Conservation (phyloP, 2,888 invertebrate species). For the Geophilus truncorum region DNA sequence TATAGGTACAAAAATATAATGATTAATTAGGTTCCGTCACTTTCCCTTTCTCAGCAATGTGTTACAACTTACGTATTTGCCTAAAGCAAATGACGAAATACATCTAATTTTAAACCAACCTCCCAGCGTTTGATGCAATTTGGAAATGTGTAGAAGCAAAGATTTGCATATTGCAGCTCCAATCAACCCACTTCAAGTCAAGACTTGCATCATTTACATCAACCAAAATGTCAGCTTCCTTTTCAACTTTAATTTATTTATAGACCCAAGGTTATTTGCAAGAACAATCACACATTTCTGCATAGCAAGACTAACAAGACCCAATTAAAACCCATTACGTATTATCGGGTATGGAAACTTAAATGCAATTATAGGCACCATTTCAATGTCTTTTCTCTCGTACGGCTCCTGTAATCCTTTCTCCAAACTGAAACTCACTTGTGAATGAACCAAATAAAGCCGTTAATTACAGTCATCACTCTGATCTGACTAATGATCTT, state of each 20-base stretch:
- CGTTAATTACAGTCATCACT: not conserved
- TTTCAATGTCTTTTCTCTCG: not conserved
- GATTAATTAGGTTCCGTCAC: not conserved
- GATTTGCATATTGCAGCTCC: constrained; percentile 8
- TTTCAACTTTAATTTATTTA: not conserved
- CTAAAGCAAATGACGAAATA: not conserved
- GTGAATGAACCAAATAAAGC: not conserved
- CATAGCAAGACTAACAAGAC: too few relatives aligned
- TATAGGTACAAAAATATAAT: not conserved
- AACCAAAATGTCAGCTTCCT: not conserved
- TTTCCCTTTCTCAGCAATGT: not conserved
- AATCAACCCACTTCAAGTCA: not conserved
- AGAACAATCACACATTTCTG: too few relatives aligned
- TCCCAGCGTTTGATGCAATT: not conserved
- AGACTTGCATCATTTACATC: not conserved
- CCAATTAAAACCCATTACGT: not conserved
- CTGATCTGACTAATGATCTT: not conserved
- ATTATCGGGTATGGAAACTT: not conserved
- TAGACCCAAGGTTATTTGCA: not conserved
- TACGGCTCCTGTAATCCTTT: not conserved
- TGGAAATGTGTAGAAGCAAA: not conserved
- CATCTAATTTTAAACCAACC: constrained; percentile 5
- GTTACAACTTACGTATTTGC: not conserved
- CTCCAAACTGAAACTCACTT: too few relatives aligned
- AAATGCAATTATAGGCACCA: not conserved